Evolutionary conservation across 2,113 vertebrate species (phyloP).

Genomic region (Octodon degus): DNA sequence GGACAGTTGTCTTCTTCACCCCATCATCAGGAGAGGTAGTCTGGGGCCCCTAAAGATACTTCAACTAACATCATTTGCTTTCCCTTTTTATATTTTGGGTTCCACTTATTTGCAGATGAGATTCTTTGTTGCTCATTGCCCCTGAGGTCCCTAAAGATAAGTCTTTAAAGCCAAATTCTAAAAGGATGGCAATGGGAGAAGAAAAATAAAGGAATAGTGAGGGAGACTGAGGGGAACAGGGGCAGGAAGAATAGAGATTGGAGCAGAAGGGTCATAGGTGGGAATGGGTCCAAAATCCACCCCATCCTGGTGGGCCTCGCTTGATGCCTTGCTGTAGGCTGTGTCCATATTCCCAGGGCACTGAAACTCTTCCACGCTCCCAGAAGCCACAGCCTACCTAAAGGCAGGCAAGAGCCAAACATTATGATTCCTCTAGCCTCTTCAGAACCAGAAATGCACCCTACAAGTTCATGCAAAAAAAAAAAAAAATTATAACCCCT

Average conservation of each 20-base stretch:
- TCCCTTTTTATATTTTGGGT: neutral
- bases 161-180: neutral
- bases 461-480: neutral
- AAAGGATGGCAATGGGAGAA: neutral
- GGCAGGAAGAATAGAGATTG: neutral
- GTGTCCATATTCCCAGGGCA: neutral
- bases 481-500: neutral
- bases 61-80: neutral
- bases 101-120: neutral
- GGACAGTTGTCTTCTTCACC: neutral
- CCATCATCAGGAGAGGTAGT: neutral
- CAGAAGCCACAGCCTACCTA: neutral
- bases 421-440: neutral
- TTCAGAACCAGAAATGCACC: neutral
- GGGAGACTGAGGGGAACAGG: no score
- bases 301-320: neutral
- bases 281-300: neutral
- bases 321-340: neutral
- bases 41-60: neutral
- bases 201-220: neutral
- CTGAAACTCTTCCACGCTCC: neutral
- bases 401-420: neutral
- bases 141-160: neutral
- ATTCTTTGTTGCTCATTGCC: neutral
- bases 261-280: neutral